Percentiles rank a stretch among this genome's conserved stretches.
Evolutionary conservation across 2,888 invertebrate genomes (phyloP).

Genomic region (Petrolisthes cinctipes): DNA sequence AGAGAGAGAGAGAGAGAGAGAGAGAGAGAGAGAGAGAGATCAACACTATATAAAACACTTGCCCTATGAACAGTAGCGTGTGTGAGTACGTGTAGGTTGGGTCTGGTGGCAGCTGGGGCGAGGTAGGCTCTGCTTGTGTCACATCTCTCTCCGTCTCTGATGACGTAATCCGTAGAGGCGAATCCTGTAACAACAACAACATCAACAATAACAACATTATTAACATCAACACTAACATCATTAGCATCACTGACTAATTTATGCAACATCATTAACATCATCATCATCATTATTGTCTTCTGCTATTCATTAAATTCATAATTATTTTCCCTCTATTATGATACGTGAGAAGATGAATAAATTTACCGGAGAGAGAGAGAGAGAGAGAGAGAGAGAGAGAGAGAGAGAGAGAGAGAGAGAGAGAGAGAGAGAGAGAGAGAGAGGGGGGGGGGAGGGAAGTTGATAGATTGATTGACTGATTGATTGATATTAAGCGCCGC

Average conservation of each 20-base stretch:
- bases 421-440: no score
- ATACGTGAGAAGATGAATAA: no score
- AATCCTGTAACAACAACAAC: conserved; percentile 20
- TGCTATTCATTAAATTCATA: no score
- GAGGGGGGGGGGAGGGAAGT: no score
- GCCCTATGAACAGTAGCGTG: conserved; percentile 28
- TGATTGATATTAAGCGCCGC: no score
- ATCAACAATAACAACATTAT: no score
- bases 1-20: not conserved
- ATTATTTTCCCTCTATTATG: no score
- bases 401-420: no score
- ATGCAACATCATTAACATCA: not conserved
- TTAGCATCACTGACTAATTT: not conserved
- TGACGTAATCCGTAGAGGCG: conserved; percentile 54
- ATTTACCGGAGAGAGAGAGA: no score
- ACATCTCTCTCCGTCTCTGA: conserved; percentile 66
- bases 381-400: no score
- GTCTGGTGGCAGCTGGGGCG: conserved; percentile 70
- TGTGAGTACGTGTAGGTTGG: conserved; percentile 30
- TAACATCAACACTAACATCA: not conserved
- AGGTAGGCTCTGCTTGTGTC: conserved; percentile 71
- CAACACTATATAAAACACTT: not conserved
- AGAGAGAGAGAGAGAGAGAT: not conserved
- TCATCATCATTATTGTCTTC: not conserved
- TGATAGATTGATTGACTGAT: no score